Conservation (phyloP, 2,797 vertebrate genomes). For the Acrossocheilus wenchowensis region DNA sequence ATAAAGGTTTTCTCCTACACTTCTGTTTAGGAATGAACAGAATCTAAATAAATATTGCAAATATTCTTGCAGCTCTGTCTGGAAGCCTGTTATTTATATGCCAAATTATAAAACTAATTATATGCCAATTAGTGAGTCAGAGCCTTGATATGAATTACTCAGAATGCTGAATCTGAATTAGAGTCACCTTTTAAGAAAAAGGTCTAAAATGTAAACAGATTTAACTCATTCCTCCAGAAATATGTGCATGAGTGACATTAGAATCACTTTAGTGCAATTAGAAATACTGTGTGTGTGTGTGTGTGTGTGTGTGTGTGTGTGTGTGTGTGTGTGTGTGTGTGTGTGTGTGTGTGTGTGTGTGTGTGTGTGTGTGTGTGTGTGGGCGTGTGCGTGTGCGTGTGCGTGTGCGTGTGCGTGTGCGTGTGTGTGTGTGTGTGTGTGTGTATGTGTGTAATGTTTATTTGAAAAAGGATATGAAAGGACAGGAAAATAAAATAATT, state of each 20-base stretch:
- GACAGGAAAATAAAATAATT: neutral
- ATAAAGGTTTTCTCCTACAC: constrained; percentile 2
- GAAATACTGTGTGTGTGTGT: too few species aligned
- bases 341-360: too few species aligned
- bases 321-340: too few species aligned
- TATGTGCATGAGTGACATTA: neutral
- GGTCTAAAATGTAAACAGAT: neutral
- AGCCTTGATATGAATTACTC: neutral
- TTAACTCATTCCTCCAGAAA: neutral
- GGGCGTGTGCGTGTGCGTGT: too few species aligned
- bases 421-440: too few species aligned
- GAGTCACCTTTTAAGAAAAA: neutral
- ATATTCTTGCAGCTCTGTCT: neutral
- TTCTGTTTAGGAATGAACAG: neutral
- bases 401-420: too few species aligned
- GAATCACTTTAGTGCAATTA: constrained; percentile 1
- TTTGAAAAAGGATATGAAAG: neutral
- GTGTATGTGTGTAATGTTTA: too few species aligned
- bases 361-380: too few species aligned
- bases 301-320: too few species aligned
- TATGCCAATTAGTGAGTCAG: constrained; percentile 7
- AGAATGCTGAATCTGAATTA: neutral
- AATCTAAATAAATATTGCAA: constrained; percentile 3
- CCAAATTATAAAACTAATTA: neutral
- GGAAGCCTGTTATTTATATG: neutral